Base-by-base conservation (phyloP, 2,113 vertebrate genomes). In the Oreochromis aureus region DNA sequence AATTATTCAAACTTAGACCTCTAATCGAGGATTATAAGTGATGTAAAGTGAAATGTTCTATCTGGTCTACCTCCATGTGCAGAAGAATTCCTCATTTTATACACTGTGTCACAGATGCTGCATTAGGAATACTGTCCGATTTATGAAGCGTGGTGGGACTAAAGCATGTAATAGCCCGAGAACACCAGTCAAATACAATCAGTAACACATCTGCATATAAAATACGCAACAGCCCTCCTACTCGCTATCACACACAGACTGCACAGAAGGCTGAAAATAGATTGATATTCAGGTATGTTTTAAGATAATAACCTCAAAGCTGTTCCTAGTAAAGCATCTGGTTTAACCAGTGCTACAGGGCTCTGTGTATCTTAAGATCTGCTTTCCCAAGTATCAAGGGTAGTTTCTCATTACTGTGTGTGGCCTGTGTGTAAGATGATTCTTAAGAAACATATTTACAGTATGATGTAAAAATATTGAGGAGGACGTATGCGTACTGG, bases 331-430 rank as follows among this genome's bases (percentile, higher is more conserved):
- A 59, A 83, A 90, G 61, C 10, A 82, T 73, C 71, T 86, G 59
- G 85, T 79, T 83, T 2, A 66, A 91, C 80, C 69, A 11, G 88
- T 69, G 61, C 39, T 51, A 15, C 54, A 58, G 55, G 78, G 13
- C 19, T 54, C 5, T 44, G 32, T 9, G 30, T 30, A 55, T 41
- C 30, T 71, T 10, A 48, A n/a, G 34, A 46, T 69, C 19, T 54
- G 18, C 73, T 1, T 36, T 30, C 63, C 5, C 9, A 53, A 78
- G 51, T 6, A 82, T 76, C 12, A 46, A 61, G 46, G 22, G 30
- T 83, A 66, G 71, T 30, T 24, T 81, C 3, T 8, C 82, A 30
- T 76, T 15, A 59, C 19, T 19, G 41, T 66, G 79, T 58, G 58
- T 32, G 73, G 66, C 13, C 71, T 51, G 30, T 4, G 63, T 32